Base-by-base conservation (phyloP, 2,113 vertebrate genomes). In the Gambusia affinis region DNA sequence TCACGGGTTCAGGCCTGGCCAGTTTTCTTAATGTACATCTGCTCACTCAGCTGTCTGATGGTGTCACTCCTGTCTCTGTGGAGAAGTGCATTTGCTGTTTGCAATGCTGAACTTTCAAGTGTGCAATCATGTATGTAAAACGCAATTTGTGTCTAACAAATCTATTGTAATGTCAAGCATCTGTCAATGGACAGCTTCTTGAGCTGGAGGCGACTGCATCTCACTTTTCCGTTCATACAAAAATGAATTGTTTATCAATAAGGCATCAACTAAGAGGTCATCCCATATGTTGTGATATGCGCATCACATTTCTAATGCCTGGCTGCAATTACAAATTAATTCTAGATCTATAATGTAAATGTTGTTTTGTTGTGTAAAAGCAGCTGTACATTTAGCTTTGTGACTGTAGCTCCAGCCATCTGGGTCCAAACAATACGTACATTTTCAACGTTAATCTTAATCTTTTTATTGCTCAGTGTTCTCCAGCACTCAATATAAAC, bases 101-200 rank as follows among this genome's bases (percentile, higher is more conserved):
- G 51, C 51, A 70, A 30, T 14, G 4, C 31, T 60, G 68, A 70
- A 35, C 51, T 60, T 31, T 31, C 51, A 24, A 17, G 12, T 27
- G 51, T 60, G 30, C 68, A 70, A 3, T 60, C 31, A 37, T 70
- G 31, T 70, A 28, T 70, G 51, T 70, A 57, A 60, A 28, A 31
- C 28, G 68, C 24, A 57, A 31, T 60, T 35, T n/a, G 35, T 11
- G 22, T 24, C 31, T 70, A 35, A 60, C 51, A 60, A 70, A 51
- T 17, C 30, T 44, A 8, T 31, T 37, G 15, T 28, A 60, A 33
- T 60, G 47, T 4, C 6, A 44, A 28, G n/a, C 12, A 28, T 27
- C 37, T 67, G 64, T 44, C 12, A 22, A 37, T 35, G 19, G 63
- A 31, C 19, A 5, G 61, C 10, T 63, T 63, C 33, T 28, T 11